Evolutionary conservation across 2,113 vertebrate species (phyloP).

Genomic region (Acrocephalus kingi): DNA sequence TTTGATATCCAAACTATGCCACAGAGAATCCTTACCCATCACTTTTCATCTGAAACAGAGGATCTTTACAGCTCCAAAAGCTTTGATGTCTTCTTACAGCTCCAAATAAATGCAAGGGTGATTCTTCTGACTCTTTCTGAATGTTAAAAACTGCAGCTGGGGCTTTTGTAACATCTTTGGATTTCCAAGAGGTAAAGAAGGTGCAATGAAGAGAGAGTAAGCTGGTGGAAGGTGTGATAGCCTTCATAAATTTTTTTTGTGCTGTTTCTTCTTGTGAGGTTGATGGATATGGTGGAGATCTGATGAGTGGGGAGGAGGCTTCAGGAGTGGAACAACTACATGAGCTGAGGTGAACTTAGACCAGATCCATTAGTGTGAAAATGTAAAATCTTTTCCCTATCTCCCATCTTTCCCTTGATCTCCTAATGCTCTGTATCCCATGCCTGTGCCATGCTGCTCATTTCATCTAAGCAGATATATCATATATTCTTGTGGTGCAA

Average conservation of each 20-base stretch:
- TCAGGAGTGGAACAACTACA: not conserved
- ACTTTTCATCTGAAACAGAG: not conserved
- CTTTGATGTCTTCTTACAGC: not conserved
- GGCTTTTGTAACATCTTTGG: not conserved
- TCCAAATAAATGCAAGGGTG: not conserved
- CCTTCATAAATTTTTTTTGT: not conserved
- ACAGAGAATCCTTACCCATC: not conserved
- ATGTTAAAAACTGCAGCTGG: not conserved
- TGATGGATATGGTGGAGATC: not conserved
- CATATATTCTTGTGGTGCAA: not conserved
- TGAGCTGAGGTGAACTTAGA: not conserved
- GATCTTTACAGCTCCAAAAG: not conserved
- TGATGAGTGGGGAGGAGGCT: not conserved
- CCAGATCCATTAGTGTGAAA: not conserved
- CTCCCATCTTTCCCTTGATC: not conserved
- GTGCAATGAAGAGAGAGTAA: not conserved
- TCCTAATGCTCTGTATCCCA: not conserved
- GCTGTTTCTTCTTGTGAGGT: not conserved
- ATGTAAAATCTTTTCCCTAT: not conserved
- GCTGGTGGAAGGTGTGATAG: fast-evolving
- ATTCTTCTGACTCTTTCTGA: not conserved
- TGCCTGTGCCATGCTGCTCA: not conserved
- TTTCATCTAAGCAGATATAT: not conserved
- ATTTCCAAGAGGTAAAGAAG: not conserved
- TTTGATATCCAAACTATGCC: not conserved